A percentile compares a stretch with the other conserved stretches of the same genome.
These are phyloP conservation scores for Thyatira batis DNA, from an alignment of 2,888 invertebrate genomes.

Conservation along the genomic window DNA sequence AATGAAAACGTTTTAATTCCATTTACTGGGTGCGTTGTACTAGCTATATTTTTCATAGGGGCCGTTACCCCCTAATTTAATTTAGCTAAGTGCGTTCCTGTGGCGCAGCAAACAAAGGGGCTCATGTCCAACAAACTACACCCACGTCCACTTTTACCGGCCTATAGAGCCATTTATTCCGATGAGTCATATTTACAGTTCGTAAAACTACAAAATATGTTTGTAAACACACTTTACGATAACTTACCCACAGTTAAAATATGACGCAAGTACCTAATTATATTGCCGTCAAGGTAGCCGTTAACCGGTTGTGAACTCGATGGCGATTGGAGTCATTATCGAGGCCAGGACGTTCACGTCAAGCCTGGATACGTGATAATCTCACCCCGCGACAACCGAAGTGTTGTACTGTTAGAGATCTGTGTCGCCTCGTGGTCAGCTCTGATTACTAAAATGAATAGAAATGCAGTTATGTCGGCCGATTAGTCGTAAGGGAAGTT, in stretches of 20 bases:
- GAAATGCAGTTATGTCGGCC: constrained; percentile 51
- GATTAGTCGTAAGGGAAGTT: constrained; percentile 30
- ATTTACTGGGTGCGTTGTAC: constrained; percentile 13
- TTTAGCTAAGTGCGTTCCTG: constrained; percentile 77
- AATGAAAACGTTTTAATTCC: constrained; percentile 1
- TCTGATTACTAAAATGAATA: constrained; percentile 61
- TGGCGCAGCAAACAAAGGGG: constrained; percentile 75
- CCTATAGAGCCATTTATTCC: constrained; percentile 68
- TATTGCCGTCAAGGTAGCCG: constrained; percentile 39
- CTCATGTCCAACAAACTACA: constrained; percentile 66
- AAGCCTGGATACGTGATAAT: constrained; percentile 52
- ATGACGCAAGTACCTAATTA: constrained; percentile 48
- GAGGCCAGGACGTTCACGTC: constrained; percentile 36
- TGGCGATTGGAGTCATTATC: constrained; percentile 59
- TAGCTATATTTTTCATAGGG: constrained; percentile 38
- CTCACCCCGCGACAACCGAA: constrained; percentile 39
- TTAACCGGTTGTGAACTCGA: constrained; percentile 40
- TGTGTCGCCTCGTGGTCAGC: constrained; percentile 65
- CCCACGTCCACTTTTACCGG: constrained; percentile 64
- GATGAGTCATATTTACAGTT: constrained; percentile 66
- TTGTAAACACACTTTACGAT: constrained; percentile 42
- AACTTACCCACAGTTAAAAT: constrained; percentile 40
- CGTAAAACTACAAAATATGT: constrained; percentile 40
- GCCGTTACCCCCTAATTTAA: constrained; percentile 69
- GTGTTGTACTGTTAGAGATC: constrained; percentile 51